phyloP scores from a whole-genome alignment of 2,888 invertebrate species.

The Rhabditophanes sp. region DNA sequence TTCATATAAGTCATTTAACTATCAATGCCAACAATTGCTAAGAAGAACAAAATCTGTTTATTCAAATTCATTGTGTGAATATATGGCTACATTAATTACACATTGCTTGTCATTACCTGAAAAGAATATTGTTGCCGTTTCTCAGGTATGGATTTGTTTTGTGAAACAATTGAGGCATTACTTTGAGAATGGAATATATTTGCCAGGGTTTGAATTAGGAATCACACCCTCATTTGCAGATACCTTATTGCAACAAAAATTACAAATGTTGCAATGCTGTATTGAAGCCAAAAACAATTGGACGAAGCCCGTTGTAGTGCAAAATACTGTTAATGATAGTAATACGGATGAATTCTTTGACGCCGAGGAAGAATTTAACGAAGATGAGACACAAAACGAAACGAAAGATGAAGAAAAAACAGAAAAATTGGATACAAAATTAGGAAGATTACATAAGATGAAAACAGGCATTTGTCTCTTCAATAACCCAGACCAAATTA shows the following conservation, averaged over 20 bases:
- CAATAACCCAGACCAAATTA: conserved; percentile 52
- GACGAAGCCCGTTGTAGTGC: too few relatives aligned
- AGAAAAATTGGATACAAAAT: too few relatives aligned
- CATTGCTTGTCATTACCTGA: too few relatives aligned
- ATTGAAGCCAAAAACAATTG: too few relatives aligned
- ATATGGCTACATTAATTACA: too few relatives aligned
- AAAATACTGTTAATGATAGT: too few relatives aligned
- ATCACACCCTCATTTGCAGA: not conserved
- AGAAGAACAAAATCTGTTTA: too few relatives aligned
- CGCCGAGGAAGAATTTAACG: conserved; percentile 8
- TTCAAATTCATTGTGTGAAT: too few relatives aligned
- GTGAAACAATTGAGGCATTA: conserved; percentile 71
- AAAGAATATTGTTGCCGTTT: conserved; percentile 2
- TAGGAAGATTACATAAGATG: too few relatives aligned
- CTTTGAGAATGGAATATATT: conserved; percentile 63
- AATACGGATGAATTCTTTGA: conserved; percentile 14
- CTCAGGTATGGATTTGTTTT: conserved; percentile 76
- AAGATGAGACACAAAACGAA: not conserved
- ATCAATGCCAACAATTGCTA: too few relatives aligned
- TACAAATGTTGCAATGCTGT: conserved; percentile 59
- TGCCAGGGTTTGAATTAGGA: conserved; percentile 59
- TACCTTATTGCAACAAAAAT: conserved; percentile 69
- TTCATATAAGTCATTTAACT: too few relatives aligned
- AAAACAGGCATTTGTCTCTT: conserved; percentile 8
- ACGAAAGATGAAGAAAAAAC: not conserved